Conservation (phyloP, 1,140 invertebrate species). For the Philaenus spumarius region DNA sequence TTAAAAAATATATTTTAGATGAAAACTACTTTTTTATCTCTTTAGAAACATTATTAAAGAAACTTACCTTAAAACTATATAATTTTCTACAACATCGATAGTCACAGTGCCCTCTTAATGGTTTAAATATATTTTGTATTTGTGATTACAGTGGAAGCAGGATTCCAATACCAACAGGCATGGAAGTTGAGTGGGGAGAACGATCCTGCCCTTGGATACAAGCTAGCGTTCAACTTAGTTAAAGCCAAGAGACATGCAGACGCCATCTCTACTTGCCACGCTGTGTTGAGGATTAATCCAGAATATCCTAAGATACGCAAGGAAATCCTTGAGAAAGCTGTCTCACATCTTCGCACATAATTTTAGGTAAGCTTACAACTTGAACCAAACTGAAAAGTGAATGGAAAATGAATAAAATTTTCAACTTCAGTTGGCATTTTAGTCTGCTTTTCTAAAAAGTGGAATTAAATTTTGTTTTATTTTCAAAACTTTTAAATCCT, state of each 20-base stretch:
- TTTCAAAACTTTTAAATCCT: no score
- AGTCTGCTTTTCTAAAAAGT: no score
- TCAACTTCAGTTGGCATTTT: no score
- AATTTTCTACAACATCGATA: no score
- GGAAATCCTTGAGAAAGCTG: slow-evolving; percentile 92
- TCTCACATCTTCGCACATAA: slow-evolving; percentile 68
- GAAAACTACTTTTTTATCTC: no score
- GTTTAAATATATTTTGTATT: not conserved
- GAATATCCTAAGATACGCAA: slow-evolving; percentile 88
- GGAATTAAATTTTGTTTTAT: no score
- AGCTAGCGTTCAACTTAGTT: slow-evolving; percentile 84
- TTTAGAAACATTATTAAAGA: no score
- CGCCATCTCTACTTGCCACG: slow-evolving; percentile 76
- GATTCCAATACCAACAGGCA: slow-evolving; percentile 64
- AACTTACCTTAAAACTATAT: no score
- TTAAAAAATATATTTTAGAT: no score
- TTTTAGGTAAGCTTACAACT: not conserved
- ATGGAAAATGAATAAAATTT: no score
- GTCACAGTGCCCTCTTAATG: no score
- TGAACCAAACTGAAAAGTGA: no score
- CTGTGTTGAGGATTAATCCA: slow-evolving; percentile 72
- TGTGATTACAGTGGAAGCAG: slow-evolving; percentile 53
- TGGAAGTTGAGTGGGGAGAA: slow-evolving; percentile 64
- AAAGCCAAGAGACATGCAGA: slow-evolving; percentile 87
- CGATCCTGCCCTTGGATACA: slow-evolving; percentile 83